Conservation (phyloP, 2,888 invertebrate species). For the Danaus chrysippus region DNA sequence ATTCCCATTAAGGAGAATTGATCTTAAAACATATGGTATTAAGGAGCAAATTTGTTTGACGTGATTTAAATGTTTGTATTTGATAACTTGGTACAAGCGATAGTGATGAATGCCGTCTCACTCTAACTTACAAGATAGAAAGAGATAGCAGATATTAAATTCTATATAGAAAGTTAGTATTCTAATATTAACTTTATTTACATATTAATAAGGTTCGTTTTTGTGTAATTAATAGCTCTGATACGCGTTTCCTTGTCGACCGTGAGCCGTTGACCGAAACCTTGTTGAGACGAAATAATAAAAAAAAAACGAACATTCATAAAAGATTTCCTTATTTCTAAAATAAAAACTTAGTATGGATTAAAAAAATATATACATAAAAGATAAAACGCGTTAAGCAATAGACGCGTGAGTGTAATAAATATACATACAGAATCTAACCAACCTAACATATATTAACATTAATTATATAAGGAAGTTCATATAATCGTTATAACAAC, state of each 20-base stretch:
- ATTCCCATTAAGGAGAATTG: background rate
- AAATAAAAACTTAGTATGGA: no score
- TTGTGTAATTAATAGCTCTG: background rate
- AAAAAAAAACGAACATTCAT: no score
- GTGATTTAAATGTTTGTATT: conserved; percentile 6
- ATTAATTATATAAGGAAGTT: background rate
- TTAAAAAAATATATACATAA: no score
- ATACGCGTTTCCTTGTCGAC: conserved; percentile 9
- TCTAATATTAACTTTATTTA: background rate
- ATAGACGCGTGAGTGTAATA: no score
- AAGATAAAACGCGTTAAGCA: no score
- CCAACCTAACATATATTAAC: background rate
- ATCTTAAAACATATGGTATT: background rate
- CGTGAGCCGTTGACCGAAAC: background rate
- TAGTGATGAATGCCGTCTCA: background rate
- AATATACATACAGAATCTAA: no score
- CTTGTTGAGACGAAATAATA: no score
- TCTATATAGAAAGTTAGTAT: no score
- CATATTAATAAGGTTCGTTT: conserved; percentile 3
- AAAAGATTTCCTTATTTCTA: no score
- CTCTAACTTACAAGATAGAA: background rate
- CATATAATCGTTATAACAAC: background rate
- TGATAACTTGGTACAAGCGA: conserved; percentile 14
- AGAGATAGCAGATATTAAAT: no score
- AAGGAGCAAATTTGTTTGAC: background rate